Evolutionary conservation across 2,888 invertebrate genomes (phyloP).

Genomic region (Tinea semifulvella): DNA sequence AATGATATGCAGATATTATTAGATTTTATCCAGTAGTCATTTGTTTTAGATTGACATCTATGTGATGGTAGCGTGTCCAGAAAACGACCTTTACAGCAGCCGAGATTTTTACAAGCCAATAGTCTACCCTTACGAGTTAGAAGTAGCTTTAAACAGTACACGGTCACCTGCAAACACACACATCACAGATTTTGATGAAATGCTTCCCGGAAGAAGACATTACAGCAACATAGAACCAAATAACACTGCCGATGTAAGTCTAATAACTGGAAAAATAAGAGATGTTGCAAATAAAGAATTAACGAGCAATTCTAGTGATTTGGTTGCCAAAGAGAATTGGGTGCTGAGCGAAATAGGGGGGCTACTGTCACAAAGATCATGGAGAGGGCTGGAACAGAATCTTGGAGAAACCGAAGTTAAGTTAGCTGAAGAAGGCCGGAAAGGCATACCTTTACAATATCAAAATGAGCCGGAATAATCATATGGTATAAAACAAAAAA

Average conservation of each 20-base stretch:
- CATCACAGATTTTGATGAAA: slow-evolving; percentile 77
- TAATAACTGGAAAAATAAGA: slow-evolving; percentile 77
- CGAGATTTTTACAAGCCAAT: slow-evolving; percentile 91
- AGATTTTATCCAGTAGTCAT: no score
- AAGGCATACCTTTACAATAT: slow-evolving; percentile 79
- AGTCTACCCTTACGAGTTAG: slow-evolving; percentile 91
- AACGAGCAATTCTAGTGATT: slow-evolving; percentile 26
- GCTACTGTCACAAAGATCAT: slow-evolving; percentile 74
- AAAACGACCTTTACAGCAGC: slow-evolving; percentile 84
- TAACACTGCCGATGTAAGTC: slow-evolving; percentile 72
- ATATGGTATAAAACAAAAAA: no score
- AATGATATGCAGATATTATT: no score
- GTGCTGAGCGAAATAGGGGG: slow-evolving; percentile 68
- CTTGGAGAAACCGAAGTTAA: slow-evolving; percentile 77
- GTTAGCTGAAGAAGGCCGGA: slow-evolving; percentile 74
- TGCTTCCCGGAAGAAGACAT: slow-evolving; percentile 71
- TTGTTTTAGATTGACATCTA: slow-evolving; percentile 83
- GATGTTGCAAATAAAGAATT: slow-evolving; percentile 25
- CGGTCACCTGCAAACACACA: slow-evolving; percentile 69
- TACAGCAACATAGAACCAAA: slow-evolving; percentile 53
- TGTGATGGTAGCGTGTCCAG: slow-evolving; percentile 91
- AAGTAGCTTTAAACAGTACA: slow-evolving; percentile 76
- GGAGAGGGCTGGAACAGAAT: slow-evolving; percentile 88
- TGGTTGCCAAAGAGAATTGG: slow-evolving; percentile 58
- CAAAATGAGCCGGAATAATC: slow-evolving; percentile 63